phyloP scores from a whole-genome alignment of 2,113 vertebrate genomes.

The Microcebus jonahi region DNA sequence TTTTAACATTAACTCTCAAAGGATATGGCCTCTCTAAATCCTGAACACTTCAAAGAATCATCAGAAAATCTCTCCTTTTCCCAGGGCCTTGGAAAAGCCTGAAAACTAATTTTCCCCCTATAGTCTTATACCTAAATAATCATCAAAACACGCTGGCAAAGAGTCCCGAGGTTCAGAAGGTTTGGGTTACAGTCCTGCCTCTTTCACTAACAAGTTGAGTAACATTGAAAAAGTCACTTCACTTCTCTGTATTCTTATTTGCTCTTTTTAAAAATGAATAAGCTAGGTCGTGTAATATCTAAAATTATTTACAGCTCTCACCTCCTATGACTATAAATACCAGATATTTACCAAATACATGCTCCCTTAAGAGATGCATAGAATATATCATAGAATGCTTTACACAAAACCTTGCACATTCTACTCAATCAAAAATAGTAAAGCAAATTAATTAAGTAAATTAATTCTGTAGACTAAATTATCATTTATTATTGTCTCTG shows the following conservation, averaged over 20 bases:
- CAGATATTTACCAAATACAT: background rate
- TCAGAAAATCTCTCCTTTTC: background rate
- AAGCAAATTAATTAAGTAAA: background rate
- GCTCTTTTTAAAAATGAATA: background rate
- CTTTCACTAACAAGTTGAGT: background rate
- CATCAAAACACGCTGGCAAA: background rate
- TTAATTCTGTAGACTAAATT: background rate
- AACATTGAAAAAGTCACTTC: background rate
- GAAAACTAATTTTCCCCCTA: background rate
- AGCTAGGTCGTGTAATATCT: background rate
- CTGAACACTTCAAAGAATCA: background rate
- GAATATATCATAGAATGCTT: background rate
- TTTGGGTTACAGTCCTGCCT: background rate
- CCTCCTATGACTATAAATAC: background rate
- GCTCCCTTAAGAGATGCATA: background rate
- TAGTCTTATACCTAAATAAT: background rate
- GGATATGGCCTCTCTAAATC: background rate
- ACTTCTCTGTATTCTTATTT: background rate
- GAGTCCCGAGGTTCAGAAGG: background rate
- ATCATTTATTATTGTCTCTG: background rate
- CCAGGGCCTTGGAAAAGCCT: background rate
- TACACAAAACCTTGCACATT: background rate
- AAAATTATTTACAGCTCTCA: background rate
- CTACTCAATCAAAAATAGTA: background rate
- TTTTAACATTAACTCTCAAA: background rate